These are phyloP conservation scores for Poeciliopsis retropinna DNA, from an alignment of 2,113 vertebrate species.

Conservation along the genomic window DNA sequence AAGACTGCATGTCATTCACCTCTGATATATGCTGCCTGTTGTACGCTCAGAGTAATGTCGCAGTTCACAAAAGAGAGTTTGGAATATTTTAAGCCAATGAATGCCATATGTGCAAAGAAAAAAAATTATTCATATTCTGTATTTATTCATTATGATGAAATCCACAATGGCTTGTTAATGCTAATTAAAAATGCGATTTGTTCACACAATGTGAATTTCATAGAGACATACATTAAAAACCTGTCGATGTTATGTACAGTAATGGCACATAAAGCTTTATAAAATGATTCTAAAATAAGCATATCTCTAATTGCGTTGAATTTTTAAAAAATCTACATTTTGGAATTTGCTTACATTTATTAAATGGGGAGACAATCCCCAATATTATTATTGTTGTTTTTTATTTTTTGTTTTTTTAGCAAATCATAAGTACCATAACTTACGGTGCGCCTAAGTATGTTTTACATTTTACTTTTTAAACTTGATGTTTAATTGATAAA, in stretches of 20 bases:
- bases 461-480: too few relatives aligned
- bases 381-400: too few relatives aligned
- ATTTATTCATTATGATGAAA: conserved; percentile 13
- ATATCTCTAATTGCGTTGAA: too few relatives aligned
- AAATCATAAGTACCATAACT: too few relatives aligned
- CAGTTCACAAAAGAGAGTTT: background rate
- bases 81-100: conserved; percentile 16
- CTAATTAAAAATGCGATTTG: conserved; percentile 8
- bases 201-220: background rate
- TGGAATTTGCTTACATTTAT: too few relatives aligned
- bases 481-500: too few relatives aligned
- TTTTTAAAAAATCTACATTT: too few relatives aligned
- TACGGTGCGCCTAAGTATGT: too few relatives aligned
- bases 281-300: too few relatives aligned
- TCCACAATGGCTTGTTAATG: background rate
- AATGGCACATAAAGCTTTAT: too few relatives aligned
- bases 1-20: conserved; percentile 6
- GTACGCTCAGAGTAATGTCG: background rate
- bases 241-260: background rate
- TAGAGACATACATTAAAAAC: conserved; percentile 3
- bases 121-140: background rate
- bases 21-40: background rate
- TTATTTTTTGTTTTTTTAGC: too few relatives aligned
- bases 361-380: too few relatives aligned
- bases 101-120: conserved; percentile 32